These are phyloP conservation scores for Cheilosia grossa DNA, from an alignment of 2,888 invertebrate species.

Conservation along the genomic window DNA sequence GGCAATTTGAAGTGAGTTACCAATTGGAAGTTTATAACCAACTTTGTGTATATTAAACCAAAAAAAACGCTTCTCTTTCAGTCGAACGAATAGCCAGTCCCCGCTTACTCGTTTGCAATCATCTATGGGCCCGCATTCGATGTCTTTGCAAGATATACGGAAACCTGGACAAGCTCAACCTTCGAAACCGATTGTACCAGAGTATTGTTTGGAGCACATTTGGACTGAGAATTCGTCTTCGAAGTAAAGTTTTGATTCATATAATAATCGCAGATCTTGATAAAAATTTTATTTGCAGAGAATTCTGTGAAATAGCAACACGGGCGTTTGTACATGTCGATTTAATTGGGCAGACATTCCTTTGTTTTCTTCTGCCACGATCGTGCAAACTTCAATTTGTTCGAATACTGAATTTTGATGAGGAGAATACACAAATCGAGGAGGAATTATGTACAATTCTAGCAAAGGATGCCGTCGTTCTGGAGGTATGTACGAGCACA, in stretches of 20 bases:
- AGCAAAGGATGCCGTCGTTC: conserved; percentile 92
- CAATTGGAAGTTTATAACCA: not conserved
- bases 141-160: conserved; percentile 82
- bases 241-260: conserved; percentile 81
- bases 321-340: conserved; percentile 94
- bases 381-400: conserved; percentile 83
- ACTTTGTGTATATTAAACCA: no score
- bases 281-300: conserved; percentile 79
- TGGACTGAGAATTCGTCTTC: conserved; percentile 90
- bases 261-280: not conserved
- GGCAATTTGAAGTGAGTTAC: conserved; percentile 79
- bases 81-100: conserved; percentile 80
- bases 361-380: conserved; percentile 89
- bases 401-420: conserved; percentile 86
- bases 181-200: conserved; percentile 90
- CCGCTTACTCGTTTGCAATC: conserved; percentile 81
- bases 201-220: conserved; percentile 93
- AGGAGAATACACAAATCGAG: conserved; percentile 88
- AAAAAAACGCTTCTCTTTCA: conserved; percentile 57
- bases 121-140: conserved; percentile 80
- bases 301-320: conserved; percentile 86
- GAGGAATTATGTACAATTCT: conserved; percentile 88
- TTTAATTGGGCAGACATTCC: conserved; percentile 91
- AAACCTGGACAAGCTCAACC: conserved; percentile 84
- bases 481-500: conserved; percentile 85